Evolutionary conservation across 1,140 invertebrate genomes (phyloP), one percentile per base, ranked within the genome.

Genomic region (Sinella curviseta): DNA sequence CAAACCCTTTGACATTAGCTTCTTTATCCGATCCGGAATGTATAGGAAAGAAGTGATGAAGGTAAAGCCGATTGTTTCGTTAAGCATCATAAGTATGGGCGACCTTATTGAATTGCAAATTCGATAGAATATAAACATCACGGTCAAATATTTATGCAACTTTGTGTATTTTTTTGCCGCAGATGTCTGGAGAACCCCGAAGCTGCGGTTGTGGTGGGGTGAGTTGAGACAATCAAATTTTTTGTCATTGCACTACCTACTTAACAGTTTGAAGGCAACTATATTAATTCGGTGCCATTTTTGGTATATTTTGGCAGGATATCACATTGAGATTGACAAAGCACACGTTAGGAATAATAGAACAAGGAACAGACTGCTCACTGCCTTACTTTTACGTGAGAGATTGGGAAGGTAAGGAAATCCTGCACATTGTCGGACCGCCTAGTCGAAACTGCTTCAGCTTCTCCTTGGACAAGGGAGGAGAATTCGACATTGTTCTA

Each of bases 191-290:
- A n/a, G 65, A 77, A 20, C 74, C 78, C 16, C 36, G 78, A 12
- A 82, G 81, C 67, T 82, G 78, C 54, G 81, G 81, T 1, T 82
- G 81, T 74, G 81, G 81, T 28, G 78, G 78, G n/a, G 81, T 78
- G 77, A 74, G 30, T 75, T 74, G 39, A 14, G 70, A 74, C 16
- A 24, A 60, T 4, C 39, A 60, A 26, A 60, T 60, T 12, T 60
- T 60, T 17, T n/a, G n/a, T n/a, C n/a, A n/a, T n/a, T n/a, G n/a
- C n/a, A n/a, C n/a, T n/a, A n/a, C n/a, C n/a, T n/a, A n/a, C n/a
- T n/a, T n/a, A n/a, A n/a, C n/a, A n/a, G n/a, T n/a, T n/a, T n/a
- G n/a, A n/a, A n/a, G n/a, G n/a, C n/a, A n/a, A n/a, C n/a, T n/a
- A n/a, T n/a, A n/a, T n/a, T n/a, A n/a, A n/a, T n/a, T n/a, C n/a